A percentile compares a stretch with the other conserved stretches of the same genome.
Evolutionary conservation across 2,113 vertebrate genomes (phyloP).

Genomic region (Orycteropus afer): DNA sequence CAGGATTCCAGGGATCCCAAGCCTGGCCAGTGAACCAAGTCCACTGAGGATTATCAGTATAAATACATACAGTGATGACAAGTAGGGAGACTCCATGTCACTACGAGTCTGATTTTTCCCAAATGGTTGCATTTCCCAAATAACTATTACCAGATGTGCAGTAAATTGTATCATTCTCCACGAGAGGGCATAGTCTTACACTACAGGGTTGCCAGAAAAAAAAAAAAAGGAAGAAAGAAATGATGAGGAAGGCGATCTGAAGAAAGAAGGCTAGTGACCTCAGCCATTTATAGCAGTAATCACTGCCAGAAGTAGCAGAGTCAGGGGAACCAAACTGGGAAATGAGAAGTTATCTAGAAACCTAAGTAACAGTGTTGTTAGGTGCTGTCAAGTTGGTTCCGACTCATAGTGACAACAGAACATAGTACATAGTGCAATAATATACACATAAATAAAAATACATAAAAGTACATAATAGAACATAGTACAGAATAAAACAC

Average conservation of each 20-base stretch:
- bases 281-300: neutral
- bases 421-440: too few species aligned
- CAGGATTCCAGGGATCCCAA: neutral
- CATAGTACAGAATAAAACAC: too few species aligned
- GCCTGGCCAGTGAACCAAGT: neutral
- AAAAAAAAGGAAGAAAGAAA: too few species aligned
- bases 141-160: neutral
- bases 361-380: too few species aligned
- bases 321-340: conserved; percentile 23
- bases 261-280: neutral
- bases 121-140: neutral
- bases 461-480: too few species aligned
- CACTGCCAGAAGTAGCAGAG: neutral
- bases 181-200: neutral
- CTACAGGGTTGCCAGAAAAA: neutral
- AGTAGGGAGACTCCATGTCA: neutral
- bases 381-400: too few species aligned
- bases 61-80: neutral
- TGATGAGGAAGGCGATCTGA: neutral
- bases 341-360: conserved; percentile 58
- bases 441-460: too few species aligned
- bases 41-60: neutral
- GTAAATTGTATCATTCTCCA: neutral
- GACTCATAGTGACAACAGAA: too few species aligned
- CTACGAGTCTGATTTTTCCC: neutral